These are phyloP conservation scores for Sebastes goodei DNA, from an alignment of 2,797 vertebrate genomes.

Conservation along the genomic window DNA sequence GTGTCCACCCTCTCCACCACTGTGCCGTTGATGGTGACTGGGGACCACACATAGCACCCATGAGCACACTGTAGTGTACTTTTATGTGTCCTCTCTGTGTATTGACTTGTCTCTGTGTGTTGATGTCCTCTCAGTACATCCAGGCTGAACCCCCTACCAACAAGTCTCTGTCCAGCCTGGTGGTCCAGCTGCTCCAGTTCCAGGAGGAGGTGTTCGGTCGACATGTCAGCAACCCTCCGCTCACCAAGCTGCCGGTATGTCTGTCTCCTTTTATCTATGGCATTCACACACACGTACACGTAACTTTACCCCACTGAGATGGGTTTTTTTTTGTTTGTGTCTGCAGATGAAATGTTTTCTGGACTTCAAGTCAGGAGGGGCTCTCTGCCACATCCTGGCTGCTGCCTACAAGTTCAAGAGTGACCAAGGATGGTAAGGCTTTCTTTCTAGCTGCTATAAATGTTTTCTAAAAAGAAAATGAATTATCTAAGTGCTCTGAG, in stretches of 20 bases:
- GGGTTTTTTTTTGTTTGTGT: slow-evolving; percentile 13
- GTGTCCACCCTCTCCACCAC: too few species aligned
- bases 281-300: not conserved
- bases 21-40: not conserved
- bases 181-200: slow-evolving; percentile 97
- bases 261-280: not conserved
- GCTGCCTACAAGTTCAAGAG: slow-evolving; percentile 99
- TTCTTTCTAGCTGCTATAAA: slow-evolving; percentile 53
- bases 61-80: not conserved
- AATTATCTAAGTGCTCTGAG: not conserved
- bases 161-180: slow-evolving; percentile 96
- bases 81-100: not conserved
- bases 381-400: slow-evolving; percentile 95
- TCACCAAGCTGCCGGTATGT: slow-evolving; percentile 93
- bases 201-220: slow-evolving; percentile 98
- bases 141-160: slow-evolving; percentile 98
- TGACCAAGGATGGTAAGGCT: slow-evolving; percentile 97
- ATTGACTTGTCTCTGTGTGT: not conserved
- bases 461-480: not conserved
- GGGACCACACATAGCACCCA: not conserved
- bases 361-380: slow-evolving; percentile 97
- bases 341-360: slow-evolving; percentile 95
- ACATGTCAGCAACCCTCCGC: slow-evolving; percentile 97
- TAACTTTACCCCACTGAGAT: not conserved
- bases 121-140: slow-evolving; percentile 87